Percentiles rank a stretch among this genome's conserved stretches.
These are phyloP conservation scores for Lepilemur septentrionalis DNA, from an alignment of 2,797 vertebrate species.

Conservation along the genomic window DNA sequence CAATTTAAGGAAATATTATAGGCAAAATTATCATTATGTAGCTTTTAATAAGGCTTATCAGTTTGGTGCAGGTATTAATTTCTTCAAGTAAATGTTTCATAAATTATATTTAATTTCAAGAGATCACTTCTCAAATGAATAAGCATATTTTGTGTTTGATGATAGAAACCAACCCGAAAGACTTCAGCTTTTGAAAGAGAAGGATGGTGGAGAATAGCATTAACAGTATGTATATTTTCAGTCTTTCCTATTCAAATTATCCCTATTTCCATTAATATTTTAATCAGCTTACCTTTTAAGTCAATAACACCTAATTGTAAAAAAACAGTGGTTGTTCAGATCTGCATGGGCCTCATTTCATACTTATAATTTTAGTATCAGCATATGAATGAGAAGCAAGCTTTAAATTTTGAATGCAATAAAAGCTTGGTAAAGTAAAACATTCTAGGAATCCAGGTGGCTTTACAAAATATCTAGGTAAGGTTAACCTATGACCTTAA, in stretches of 20 bases:
- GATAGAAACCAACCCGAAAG: slow-evolving; percentile 66
- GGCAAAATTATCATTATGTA: background rate
- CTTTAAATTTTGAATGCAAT: slow-evolving; percentile 24
- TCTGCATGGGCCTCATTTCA: background rate
- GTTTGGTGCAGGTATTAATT: slow-evolving; percentile 11
- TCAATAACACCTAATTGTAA: background rate
- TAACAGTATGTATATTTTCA: slow-evolving; percentile 83
- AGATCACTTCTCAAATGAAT: background rate
- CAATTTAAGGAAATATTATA: slow-evolving; percentile 16
- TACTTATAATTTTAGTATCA: slow-evolving; percentile 14
- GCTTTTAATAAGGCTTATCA: slow-evolving; percentile 18
- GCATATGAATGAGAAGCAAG: slow-evolving; percentile 9
- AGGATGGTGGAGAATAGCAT: slow-evolving; percentile 83
- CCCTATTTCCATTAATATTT: background rate
- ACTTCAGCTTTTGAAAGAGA: slow-evolving; percentile 74
- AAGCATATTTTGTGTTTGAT: slow-evolving; percentile 38
- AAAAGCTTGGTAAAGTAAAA: slow-evolving; percentile 14
- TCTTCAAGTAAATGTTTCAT: slow-evolving; percentile 43
- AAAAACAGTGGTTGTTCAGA: background rate
- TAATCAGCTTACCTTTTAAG: background rate
- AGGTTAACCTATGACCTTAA: background rate
- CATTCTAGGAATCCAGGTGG: background rate
- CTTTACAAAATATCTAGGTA: background rate
- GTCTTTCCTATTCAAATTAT: background rate
- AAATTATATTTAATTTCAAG: background rate